These are phyloP conservation scores for Mastigias papua DNA, from an alignment of 30 jellyfish, hydroid and myxozoan species.

Conservation along the genomic window DNA sequence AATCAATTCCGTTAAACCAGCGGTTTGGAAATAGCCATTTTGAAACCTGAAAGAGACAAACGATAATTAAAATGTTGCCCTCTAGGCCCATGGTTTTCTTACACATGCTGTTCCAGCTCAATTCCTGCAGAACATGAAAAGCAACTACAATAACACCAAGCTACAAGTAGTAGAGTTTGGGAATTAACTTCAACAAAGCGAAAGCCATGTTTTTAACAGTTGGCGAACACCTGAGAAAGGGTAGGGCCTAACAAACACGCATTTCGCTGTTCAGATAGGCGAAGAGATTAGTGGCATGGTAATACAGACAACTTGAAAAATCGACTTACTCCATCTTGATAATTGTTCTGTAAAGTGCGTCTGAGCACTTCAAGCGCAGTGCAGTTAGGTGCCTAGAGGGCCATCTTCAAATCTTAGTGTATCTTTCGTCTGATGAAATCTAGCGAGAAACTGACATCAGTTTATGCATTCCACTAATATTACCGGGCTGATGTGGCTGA, in stretches of 20 bases:
- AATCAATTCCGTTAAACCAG: constrained; percentile 25
- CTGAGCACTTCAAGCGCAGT: constrained; percentile 71
- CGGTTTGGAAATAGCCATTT: constrained; percentile 68
- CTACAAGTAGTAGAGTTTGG: too few species aligned
- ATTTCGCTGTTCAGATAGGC: not conserved
- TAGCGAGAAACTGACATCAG: constrained; percentile 14
- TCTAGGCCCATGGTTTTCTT: too few species aligned
- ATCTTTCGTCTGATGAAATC: constrained; percentile 56
- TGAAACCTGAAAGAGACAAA: constrained; percentile 56
- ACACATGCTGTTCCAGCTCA: too few species aligned
- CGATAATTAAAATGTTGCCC: not conserved
- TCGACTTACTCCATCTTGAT: constrained; percentile 79
- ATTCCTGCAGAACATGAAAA: too few species aligned
- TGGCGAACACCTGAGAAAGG: not conserved
- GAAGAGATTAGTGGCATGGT: not conserved
- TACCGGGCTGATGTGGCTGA: constrained; percentile 44
- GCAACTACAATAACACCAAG: too few species aligned
- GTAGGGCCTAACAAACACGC: not conserved
- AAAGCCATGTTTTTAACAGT: constrained; percentile 1
- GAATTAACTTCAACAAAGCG: too few species aligned
- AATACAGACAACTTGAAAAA: not conserved
- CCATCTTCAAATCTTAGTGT: constrained; percentile 32
- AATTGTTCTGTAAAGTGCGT: constrained; percentile 73
- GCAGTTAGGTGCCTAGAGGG: constrained; percentile 45
- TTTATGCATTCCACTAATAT: not conserved